Percentiles rank a stretch among this genome's conserved stretches.
Conservation (phyloP, 2,888 invertebrate genomes). For the Neuroscelio doddi region DNA sequence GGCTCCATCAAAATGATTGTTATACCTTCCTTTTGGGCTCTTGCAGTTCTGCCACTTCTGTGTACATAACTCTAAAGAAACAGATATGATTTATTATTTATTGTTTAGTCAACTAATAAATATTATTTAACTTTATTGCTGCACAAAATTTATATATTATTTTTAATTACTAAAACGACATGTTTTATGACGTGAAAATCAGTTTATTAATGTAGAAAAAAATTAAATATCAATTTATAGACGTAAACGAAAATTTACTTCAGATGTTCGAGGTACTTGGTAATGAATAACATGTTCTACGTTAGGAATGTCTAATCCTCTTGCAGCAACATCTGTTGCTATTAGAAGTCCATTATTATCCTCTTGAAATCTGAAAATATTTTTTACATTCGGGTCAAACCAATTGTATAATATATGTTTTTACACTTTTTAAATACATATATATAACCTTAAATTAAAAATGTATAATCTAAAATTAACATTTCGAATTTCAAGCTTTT, state of each 20-base stretch:
- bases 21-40: slow-evolving; percentile 90
- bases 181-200: no score
- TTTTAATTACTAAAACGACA: no score
- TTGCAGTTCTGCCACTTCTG: slow-evolving; percentile 95
- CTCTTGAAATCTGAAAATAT: slow-evolving; percentile 78
- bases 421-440: no score
- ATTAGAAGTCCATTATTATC: slow-evolving; percentile 84
- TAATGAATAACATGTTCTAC: slow-evolving; percentile 98
- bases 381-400: no score
- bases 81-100: no score
- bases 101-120: no score
- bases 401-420: no score
- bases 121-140: no score
- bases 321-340: slow-evolving; percentile 97
- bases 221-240: not conserved
- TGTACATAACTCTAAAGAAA: slow-evolving; percentile 88
- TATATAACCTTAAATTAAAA: no score
- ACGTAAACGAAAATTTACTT: slow-evolving; percentile 73
- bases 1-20: slow-evolving; percentile 95
- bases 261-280: slow-evolving; percentile 94
- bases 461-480: slow-evolving; percentile 16
- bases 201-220: slow-evolving; percentile 5
- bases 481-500: not conserved
- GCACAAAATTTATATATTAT: no score
- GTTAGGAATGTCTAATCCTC: slow-evolving; percentile 95